Conservation (phyloP, 2,888 invertebrate species). For the Eupeodes latifasciatus region DNA sequence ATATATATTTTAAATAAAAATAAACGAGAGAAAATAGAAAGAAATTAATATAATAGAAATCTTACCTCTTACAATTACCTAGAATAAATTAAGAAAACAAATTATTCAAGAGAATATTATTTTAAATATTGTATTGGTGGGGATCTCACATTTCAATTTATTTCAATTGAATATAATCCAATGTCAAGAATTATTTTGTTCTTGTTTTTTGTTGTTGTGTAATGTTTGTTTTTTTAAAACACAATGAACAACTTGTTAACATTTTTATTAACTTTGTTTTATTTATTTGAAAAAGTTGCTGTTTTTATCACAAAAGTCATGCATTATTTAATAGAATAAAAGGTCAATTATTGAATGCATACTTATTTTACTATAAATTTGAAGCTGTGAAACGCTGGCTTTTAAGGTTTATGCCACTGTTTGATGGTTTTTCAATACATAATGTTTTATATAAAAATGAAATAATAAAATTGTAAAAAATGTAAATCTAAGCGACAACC, state of each 20-base stretch:
- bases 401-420: too few species aligned
- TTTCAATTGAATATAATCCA: not conserved
- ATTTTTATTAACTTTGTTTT: not conserved
- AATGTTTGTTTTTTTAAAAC: not conserved
- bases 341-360: too few species aligned
- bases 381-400: too few species aligned
- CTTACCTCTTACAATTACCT: conserved; percentile 45
- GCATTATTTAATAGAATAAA: not conserved
- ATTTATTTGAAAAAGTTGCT: not conserved
- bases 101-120: conserved; percentile 24
- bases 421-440: too few species aligned
- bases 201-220: not conserved
- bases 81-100: conserved; percentile 63
- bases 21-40: not conserved
- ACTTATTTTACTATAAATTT: too few species aligned
- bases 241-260: not conserved
- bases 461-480: too few species aligned
- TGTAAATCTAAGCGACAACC: too few species aligned
- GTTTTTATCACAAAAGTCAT: conserved; percentile 18
- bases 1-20: conserved; percentile 49
- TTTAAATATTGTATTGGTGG: conserved; percentile 60
- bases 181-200: not conserved
- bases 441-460: too few species aligned
- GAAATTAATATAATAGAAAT: not conserved
- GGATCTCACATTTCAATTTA: conserved; percentile 47